Base-by-base conservation (phyloP, 1,140 invertebrate genomes). In the Lasioglossum baleicum region DNA sequence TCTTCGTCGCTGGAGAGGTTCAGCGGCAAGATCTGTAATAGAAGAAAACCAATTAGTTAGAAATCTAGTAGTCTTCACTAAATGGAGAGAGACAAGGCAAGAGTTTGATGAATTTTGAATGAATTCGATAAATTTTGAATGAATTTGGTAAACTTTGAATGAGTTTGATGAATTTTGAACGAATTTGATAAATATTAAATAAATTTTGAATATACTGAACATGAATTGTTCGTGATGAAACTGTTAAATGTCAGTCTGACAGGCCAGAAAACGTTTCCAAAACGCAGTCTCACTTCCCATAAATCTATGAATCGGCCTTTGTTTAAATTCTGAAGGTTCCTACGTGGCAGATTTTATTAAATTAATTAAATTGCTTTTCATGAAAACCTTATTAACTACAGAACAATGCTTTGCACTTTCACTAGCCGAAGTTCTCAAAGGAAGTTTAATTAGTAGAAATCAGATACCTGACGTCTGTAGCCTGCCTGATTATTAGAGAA, bases 1-100 rank as follows among this genome's bases (percentile, higher is more conserved):
- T 93, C 92, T 77, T 93, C 91, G 65, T 93, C 89, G 69, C 89
- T 91, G 26, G 89, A 88, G 31, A 93, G 80, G 80, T 89, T 92
- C 73, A 93, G 79, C 44, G 89, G 90, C 44, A 91, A 81, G 73
- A 93, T 92, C 91, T 93, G 75, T 7, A 71, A 73, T 26, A 17
- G 20, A 20, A 6, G 26, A 42, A 75, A 75, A 64, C 70, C 8
- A n/a, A 72, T 60, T 48, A 31, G 44, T 79, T 48, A 22, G 58
- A 68, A 40, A 7, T 58, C 20, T 58, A n/a, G 7, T 6, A 7
- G 17, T 20, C 8, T 53, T 58, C 6, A 58, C 7, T 8, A 58
- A 58, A 58, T 58, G 56, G 17, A 15, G 7, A 58, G 20, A 7
- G 17, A n/a, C 1, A 10, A 58, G n/a, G 35, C 17, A 58, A 5